Conservation (phyloP, 2,888 invertebrate genomes). For the Oeneis ivallda region DNA sequence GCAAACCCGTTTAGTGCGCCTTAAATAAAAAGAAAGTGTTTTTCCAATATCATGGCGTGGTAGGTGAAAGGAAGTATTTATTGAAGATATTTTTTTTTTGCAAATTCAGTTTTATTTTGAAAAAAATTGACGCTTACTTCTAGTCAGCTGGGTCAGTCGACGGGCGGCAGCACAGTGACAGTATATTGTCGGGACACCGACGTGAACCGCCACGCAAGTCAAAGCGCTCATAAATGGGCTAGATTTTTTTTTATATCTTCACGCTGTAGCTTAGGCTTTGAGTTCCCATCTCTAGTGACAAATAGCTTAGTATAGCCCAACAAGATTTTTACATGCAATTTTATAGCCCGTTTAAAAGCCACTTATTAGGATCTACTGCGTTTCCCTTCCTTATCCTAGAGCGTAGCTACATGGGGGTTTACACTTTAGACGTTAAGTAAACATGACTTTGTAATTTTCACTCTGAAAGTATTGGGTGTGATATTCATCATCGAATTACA, state of each 20-base stretch:
- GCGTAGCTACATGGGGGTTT: slow-evolving; percentile 12
- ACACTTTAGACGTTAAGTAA: neutral
- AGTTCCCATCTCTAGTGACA: slow-evolving; percentile 11
- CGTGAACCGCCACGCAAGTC: slow-evolving; percentile 20
- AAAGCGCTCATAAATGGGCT: slow-evolving; percentile 20
- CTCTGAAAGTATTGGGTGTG: neutral
- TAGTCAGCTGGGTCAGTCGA: neutral
- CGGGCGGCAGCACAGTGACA: neutral
- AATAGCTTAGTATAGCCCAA: slow-evolving; percentile 6
- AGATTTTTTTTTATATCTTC: neutral
- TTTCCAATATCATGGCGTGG: too few relatives aligned
- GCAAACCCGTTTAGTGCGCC: too few relatives aligned
- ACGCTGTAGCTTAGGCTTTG: neutral
- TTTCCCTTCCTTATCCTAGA: slow-evolving; percentile 24
- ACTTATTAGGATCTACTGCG: slow-evolving; percentile 33
- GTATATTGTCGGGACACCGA: slow-evolving; percentile 1
- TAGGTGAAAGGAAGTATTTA: too few relatives aligned
- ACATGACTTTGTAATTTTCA: neutral
- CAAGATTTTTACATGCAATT: slow-evolving; percentile 2
- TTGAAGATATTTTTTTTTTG: neutral
- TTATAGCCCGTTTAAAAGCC: slow-evolving; percentile 24
- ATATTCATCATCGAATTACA: slow-evolving; percentile 4
- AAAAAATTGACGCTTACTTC: neutral
- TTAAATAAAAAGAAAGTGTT: too few relatives aligned
- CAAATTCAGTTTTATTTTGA: neutral